Conservation (phyloP, 2,113 vertebrate genomes). For the Ceyx melanurus region DNA sequence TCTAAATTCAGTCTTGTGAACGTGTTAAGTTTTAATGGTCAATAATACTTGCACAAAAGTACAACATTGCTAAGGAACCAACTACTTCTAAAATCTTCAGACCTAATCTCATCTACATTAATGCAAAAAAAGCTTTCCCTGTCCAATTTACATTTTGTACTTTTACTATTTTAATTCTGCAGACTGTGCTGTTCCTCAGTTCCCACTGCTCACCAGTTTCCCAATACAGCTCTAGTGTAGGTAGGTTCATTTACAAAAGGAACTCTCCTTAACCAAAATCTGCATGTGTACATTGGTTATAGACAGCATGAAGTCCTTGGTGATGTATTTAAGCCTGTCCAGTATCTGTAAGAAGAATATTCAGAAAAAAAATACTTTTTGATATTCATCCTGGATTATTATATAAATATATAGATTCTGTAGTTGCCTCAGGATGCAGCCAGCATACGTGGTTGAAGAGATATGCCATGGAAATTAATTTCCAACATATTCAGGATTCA, state of each 20-base stretch:
- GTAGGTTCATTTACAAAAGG: background rate
- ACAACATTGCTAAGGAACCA: background rate
- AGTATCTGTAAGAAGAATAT: background rate
- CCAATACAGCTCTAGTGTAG: background rate
- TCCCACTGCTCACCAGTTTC: background rate
- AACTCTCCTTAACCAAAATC: background rate
- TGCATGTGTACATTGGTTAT: accelerated
- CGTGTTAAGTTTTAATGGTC: accelerated
- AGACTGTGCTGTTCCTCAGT: background rate
- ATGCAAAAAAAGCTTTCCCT: background rate
- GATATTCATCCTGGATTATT: background rate
- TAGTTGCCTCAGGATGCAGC: background rate
- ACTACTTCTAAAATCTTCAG: background rate
- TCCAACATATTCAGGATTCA: background rate
- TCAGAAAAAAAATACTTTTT: background rate
- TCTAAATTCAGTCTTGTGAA: background rate
- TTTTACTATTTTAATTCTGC: background rate
- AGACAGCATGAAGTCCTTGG: background rate
- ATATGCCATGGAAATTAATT: background rate
- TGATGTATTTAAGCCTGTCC: background rate
- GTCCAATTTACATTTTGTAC: background rate
- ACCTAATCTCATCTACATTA: background rate
- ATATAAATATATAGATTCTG: background rate
- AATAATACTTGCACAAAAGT: background rate
- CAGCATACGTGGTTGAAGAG: accelerated